These are phyloP conservation scores for Zenarchopterus dispar DNA, from an alignment of 2,797 vertebrate species.

Conservation along the genomic window DNA sequence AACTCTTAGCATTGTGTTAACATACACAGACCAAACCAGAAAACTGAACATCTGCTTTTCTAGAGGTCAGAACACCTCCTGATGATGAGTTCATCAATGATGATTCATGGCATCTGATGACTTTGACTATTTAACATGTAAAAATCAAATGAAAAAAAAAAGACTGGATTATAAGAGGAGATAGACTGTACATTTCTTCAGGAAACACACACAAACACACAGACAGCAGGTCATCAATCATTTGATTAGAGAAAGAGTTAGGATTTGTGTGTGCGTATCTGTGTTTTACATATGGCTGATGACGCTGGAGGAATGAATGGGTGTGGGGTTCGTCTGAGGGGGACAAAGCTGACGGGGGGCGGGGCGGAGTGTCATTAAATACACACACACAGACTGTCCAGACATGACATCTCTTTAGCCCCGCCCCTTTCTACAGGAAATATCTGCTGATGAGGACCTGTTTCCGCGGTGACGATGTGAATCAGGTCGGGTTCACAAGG, in stretches of 20 bases:
- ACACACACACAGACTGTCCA: slow-evolving; percentile 31
- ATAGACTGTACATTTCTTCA: too few relatives aligned
- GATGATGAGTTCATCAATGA: too few relatives aligned
- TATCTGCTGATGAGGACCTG: slow-evolving; percentile 55
- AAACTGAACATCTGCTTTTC: too few relatives aligned
- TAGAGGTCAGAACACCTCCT: too few relatives aligned
- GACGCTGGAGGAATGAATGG: slow-evolving; percentile 63
- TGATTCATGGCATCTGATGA: too few relatives aligned
- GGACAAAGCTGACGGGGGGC: slow-evolving; percentile 61
- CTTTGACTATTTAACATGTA: too few relatives aligned
- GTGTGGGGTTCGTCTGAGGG: slow-evolving; percentile 45
- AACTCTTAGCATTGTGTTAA: too few relatives aligned
- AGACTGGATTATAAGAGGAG: too few relatives aligned
- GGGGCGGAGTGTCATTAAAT: too few relatives aligned
- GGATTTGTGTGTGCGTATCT: slow-evolving; percentile 23
- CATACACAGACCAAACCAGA: too few relatives aligned
- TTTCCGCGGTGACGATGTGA: slow-evolving; percentile 72
- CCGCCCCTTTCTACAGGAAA: slow-evolving; percentile 66
- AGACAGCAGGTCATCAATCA: neutral
- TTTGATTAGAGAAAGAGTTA: too few relatives aligned
- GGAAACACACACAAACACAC: neutral
- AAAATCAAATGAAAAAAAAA: too few relatives aligned
- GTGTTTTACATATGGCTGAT: slow-evolving; percentile 31
- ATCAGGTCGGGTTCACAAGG: slow-evolving; percentile 44
- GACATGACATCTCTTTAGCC: slow-evolving; percentile 42